A percentile compares a stretch with the other conserved stretches of the same genome.
Conservation (phyloP, 2,797 vertebrate species). For the Halcyon badia region DNA sequence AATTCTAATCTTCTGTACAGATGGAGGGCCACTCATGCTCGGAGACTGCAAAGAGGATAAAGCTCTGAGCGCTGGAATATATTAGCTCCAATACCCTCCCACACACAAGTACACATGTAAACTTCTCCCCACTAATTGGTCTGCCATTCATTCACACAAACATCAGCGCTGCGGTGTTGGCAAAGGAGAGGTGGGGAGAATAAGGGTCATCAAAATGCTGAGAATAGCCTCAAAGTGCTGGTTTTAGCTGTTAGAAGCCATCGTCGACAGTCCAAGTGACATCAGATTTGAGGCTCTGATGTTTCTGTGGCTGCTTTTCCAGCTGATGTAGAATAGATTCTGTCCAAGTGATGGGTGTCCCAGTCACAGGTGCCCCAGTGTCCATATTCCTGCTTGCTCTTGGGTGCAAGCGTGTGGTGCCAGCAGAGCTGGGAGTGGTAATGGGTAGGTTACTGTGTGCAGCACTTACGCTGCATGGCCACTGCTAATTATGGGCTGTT, state of each 20-base stretch:
- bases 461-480: accelerated
- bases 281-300: not conserved
- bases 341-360: not conserved
- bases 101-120: not conserved
- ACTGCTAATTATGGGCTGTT: not conserved
- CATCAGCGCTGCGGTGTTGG: not conserved
- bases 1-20: constrained; percentile 70
- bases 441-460: not conserved
- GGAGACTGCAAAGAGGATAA: constrained; percentile 72
- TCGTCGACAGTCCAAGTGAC: not conserved
- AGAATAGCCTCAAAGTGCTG: not conserved
- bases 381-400: not conserved
- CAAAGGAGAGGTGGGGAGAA: not conserved
- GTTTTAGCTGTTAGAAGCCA: not conserved
- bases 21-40: constrained; percentile 60
- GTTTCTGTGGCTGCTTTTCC: not conserved
- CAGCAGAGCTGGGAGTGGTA: not conserved
- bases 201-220: not conserved
- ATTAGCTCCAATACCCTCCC: constrained; percentile 64
- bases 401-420: accelerated
- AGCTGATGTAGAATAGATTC: not conserved
- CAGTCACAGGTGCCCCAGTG: too few relatives aligned
- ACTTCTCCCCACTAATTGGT: not conserved
- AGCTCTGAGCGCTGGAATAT: constrained; percentile 55
- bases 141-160: not conserved